These are phyloP conservation scores for Pantherophis guttatus DNA, from an alignment of 2,113 vertebrate species.

Conservation along the genomic window DNA sequence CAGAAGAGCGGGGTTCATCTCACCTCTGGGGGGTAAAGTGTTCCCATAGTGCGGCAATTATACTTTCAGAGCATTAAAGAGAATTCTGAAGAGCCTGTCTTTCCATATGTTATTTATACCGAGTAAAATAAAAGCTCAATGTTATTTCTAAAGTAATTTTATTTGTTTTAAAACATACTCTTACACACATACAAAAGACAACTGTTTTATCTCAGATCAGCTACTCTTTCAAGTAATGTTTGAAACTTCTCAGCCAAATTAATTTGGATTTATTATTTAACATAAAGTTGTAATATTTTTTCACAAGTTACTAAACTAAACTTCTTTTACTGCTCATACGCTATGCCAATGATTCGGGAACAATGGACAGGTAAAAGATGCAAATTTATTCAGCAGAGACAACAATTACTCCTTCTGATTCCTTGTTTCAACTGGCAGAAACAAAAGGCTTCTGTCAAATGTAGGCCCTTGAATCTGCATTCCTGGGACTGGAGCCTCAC, in stretches of 20 bases:
- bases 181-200: neutral
- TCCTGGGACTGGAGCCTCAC: neutral
- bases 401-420: neutral
- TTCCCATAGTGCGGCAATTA: neutral
- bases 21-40: neutral
- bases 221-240: neutral
- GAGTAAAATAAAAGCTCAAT: neutral
- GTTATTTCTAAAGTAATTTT: neutral
- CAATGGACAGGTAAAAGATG: neutral
- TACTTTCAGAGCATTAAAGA: neutral
- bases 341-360: neutral
- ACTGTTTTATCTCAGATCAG: neutral
- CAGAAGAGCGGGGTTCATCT: neutral
- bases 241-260: neutral
- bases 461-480: neutral
- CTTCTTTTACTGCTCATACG: neutral
- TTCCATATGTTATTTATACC: neutral
- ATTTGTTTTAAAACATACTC: neutral
- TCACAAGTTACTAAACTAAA: neutral
- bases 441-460: neutral
- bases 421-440: neutral
- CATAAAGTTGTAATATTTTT: neutral
- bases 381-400: neutral
- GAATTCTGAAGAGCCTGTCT: neutral
- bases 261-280: neutral